Evolutionary conservation across 2,113 vertebrate genomes (phyloP), one percentile per base, ranked within the genome.

Genomic region (Spea bombifrons): DNA sequence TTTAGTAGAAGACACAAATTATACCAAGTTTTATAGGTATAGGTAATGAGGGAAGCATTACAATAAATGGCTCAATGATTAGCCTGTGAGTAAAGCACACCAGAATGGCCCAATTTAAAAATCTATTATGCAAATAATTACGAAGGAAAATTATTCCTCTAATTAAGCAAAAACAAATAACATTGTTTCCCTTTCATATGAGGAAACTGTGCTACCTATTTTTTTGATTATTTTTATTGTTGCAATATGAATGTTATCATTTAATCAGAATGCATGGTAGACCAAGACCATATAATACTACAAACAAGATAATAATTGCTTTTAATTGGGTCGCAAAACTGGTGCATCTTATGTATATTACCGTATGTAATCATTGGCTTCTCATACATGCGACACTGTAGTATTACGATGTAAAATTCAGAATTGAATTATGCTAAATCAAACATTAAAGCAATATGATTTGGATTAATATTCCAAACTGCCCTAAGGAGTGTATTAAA

Each of bases 161-260:
- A 70, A 77, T 77, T 76, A 76, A 49, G 53, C 2, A 46, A 69
- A 76, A 76, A 76, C 48, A 16, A 77, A 70, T 70, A 16, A 50
- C 9, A 77, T 77, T 77, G 75, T 77, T 69, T 76, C 45, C 8
- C 47, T 69, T 70, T 63, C 10, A 77, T 70, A 70, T 7, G 16
- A 30, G 66, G 63, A 77, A 77, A 77, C 70, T 70, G 50, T 10
- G 13, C 66, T 44, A 15, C 46, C 55, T 77, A 53, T 66, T 43
- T 71, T 70, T 70, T 63, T 49, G 47, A 76, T 76, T 45, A 13
- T 43, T 44, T 10, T 72, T 17, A 70, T 77, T 63, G 64, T 76
- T 61, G 66, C 16, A 64, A 64, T 59, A n/a, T 49, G 46, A 61
- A 48, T 47, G 3, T 17, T 64, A 1, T 64, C 61, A 17, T 17